phyloP scores from a whole-genome alignment of 2,888 invertebrate species.

The Laspeyria flexula region DNA sequence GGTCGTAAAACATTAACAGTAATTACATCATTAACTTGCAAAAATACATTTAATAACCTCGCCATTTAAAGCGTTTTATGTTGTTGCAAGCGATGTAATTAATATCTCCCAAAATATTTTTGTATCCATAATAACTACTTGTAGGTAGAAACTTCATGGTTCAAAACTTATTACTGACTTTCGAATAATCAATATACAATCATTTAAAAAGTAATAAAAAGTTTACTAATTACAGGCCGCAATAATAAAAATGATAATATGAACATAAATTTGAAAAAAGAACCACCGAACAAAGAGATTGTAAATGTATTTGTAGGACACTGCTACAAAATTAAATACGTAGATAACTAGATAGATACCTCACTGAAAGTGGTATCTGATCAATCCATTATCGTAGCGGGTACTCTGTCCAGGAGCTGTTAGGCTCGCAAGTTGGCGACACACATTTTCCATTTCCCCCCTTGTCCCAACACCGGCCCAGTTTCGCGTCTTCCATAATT shows the following conservation, averaged over 20 bases:
- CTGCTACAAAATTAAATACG: no score
- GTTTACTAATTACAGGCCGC: background rate
- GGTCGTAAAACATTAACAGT: conserved; percentile 14
- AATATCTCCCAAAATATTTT: conserved; percentile 26
- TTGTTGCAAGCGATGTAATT: conserved; percentile 23
- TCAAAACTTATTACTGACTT: background rate
- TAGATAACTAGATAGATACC: background rate
- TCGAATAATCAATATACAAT: background rate
- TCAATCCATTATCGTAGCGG: conserved; percentile 79
- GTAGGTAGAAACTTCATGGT: conserved; percentile 20
- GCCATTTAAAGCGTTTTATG: conserved; percentile 22
- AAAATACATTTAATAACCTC: conserved; percentile 12
- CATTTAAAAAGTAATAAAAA: background rate
- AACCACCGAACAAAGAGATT: no score
- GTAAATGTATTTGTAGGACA: no score
- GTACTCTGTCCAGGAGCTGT: conserved; percentile 76
- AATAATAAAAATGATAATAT: background rate
- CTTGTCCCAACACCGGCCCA: conserved; percentile 70
- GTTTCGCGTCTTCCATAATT: conserved; percentile 80
- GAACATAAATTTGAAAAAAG: no score
- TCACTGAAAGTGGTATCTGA: conserved; percentile 74
- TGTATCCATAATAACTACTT: conserved; percentile 28
- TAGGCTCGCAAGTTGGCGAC: conserved; percentile 78
- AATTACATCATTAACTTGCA: conserved; percentile 12
- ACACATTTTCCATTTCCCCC: conserved; percentile 84